Percentiles rank a stretch among this genome's conserved stretches.
These are phyloP conservation scores for Chamaea fasciata DNA, from an alignment of 2,113 vertebrate species.

Conservation along the genomic window DNA sequence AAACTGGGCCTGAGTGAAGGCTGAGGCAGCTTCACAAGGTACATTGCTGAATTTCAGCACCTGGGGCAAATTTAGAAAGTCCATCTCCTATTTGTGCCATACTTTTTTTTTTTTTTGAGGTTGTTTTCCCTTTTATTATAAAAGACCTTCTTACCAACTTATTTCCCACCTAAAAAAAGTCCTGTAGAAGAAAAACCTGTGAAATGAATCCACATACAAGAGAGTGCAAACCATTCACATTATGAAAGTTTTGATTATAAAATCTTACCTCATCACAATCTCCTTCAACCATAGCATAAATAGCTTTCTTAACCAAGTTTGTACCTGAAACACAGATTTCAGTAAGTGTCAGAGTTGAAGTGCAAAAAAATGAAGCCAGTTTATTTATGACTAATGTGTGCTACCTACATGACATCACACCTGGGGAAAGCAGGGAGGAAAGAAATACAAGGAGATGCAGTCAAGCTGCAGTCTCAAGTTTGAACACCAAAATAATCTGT, in stretches of 20 bases:
- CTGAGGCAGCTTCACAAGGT: background rate
- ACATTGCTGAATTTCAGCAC: background rate
- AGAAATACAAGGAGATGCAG: background rate
- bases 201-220: background rate
- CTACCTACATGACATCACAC: background rate
- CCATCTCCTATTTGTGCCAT: background rate
- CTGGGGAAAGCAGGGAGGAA: background rate
- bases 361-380: background rate
- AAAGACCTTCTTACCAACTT: background rate
- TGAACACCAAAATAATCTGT: background rate
- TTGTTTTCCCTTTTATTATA: background rate
- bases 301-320: conserved; percentile 99
- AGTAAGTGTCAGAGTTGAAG: conserved; percentile 44
- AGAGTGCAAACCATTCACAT: background rate
- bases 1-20: background rate
- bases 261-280: conserved; percentile 97
- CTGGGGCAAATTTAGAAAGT: background rate
- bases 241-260: conserved; percentile 21
- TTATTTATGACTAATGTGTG: background rate
- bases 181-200: background rate
- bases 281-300: conserved; percentile 99
- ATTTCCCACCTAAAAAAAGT: background rate
- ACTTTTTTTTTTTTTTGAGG: background rate
- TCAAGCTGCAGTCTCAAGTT: background rate
- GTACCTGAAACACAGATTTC: conserved; percentile 85